Evolutionary conservation across 2,113 vertebrate species (phyloP), one percentile per base, ranked within the genome.

Genomic region (Amphiprion ocellaris): DNA sequence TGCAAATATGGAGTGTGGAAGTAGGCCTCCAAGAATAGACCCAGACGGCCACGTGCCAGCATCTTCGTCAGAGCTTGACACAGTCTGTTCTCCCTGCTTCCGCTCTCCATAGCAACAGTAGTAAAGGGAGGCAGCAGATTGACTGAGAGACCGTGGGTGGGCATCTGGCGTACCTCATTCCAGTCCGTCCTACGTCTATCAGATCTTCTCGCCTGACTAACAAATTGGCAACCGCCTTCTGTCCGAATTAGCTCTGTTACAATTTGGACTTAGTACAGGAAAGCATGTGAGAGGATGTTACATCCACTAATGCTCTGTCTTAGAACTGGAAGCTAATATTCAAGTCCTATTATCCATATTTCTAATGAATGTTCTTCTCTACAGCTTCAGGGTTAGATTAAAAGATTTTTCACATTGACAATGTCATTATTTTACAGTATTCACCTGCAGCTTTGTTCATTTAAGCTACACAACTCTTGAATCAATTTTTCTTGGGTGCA

Each of bases 91-190:
- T 84, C 85, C 75, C 65, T 59, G 60, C 87, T 89, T 85, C 84
- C 56, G 69, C 84, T 88, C 80, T 69, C 90, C 92, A 91, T 93
- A 46, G 91, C 86, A 92, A 92, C 89, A 53, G 89, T 90, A 92
- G 90, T 93, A 93, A 33, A 56, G 88, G 61, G 86, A 93, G 62
- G 79, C 74, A 89, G 85, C 83, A 90, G 90, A 91, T 87, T 89
- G 91, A 87, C 69, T 84, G 94, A 92, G 90, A 94, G 94, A 94
- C 91, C 54, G 94, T 91, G 87, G 92, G 93, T 75, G 91, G 86
- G 84, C 83, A 72, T 87, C 85, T 91, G 88, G 77, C 24, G 37
- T 81, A 81, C 56, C 74, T 86, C 73, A 69, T 73, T 70, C 49
- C 75, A 67, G 70, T 66, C 72, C 83, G 2, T 74, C 83, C 81